phyloP scores from a whole-genome alignment of 2,888 invertebrate genomes.

The Parnassius mnemosyne region DNA sequence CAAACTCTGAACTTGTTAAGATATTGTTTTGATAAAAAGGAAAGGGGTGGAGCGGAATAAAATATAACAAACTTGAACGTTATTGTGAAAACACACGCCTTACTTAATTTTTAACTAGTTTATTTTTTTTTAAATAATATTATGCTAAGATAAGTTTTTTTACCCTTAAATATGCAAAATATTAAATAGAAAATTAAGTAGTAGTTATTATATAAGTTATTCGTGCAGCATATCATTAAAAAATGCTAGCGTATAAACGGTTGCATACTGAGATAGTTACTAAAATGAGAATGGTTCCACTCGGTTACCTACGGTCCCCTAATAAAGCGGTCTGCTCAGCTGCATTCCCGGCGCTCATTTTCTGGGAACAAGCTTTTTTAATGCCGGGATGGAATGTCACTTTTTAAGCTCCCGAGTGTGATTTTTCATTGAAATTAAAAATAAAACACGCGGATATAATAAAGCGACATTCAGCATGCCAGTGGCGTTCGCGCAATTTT shows the following conservation, averaged over 20 bases:
- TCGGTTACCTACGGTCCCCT: conserved; percentile 46
- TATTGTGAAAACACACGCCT: no score
- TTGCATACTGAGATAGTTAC: conserved; percentile 23
- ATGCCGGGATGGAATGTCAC: conserved; percentile 60
- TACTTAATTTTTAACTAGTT: no score
- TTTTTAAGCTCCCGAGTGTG: conserved; percentile 62
- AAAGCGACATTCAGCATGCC: conserved; percentile 52
- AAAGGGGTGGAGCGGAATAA: neutral
- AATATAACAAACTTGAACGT: no score
- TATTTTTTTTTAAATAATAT: no score
- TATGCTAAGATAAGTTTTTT: no score
- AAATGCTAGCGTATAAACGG: conserved; percentile 15
- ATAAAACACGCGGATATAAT: conserved; percentile 56
- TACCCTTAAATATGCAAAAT: no score
- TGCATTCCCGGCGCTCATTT: conserved; percentile 66
- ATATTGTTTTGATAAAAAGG: neutral
- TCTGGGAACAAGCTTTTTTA: conserved; percentile 67
- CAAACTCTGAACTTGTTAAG: conserved; percentile 49
- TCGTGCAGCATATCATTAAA: neutral
- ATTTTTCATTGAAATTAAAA: conserved; percentile 75
- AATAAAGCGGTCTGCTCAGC: conserved; percentile 57
- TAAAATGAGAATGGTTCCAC: conserved; percentile 31
- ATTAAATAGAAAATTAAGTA: no score
- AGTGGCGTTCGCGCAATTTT: conserved; percentile 50
- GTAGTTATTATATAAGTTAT: no score